Conservation (phyloP, 2,797 vertebrate genomes). For the Intellagama lesueurii region DNA sequence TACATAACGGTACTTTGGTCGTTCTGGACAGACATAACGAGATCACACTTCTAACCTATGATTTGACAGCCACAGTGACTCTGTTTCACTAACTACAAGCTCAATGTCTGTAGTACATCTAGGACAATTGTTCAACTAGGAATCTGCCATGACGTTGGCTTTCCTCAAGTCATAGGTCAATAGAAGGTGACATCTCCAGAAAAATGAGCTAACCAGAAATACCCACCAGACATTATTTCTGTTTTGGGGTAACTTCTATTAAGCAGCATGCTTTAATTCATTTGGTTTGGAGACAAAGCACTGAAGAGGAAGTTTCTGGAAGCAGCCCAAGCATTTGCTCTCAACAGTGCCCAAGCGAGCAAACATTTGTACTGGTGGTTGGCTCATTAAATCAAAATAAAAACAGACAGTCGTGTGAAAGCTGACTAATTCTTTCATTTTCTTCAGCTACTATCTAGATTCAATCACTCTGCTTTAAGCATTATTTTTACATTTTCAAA, state of each 20-base stretch:
- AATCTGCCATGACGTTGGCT: neutral
- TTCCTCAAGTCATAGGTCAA: neutral
- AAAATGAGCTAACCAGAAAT: neutral
- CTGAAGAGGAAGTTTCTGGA: neutral
- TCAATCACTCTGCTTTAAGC: neutral
- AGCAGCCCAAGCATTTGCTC: neutral
- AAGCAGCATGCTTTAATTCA: neutral
- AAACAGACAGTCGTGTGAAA: neutral
- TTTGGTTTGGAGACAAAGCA: neutral
- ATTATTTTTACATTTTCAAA: too few species aligned
- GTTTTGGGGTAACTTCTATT: neutral
- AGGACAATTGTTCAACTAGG: neutral
- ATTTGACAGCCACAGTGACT: neutral
- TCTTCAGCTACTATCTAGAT: neutral
- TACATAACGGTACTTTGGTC: neutral
- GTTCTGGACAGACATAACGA: neutral
- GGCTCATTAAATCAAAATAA: neutral
- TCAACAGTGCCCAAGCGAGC: neutral
- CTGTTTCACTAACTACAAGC: neutral
- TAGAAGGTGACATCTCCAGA: neutral
- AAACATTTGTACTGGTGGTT: slow-evolving; percentile 18
- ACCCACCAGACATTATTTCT: neutral
- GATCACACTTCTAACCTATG: neutral
- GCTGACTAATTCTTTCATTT: neutral
- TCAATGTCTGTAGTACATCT: neutral